A percentile compares a stretch with the other conserved stretches of the same genome.
phyloP scores from a whole-genome alignment of 1,140 invertebrate genomes.

The Drosophila nannoptera region DNA sequence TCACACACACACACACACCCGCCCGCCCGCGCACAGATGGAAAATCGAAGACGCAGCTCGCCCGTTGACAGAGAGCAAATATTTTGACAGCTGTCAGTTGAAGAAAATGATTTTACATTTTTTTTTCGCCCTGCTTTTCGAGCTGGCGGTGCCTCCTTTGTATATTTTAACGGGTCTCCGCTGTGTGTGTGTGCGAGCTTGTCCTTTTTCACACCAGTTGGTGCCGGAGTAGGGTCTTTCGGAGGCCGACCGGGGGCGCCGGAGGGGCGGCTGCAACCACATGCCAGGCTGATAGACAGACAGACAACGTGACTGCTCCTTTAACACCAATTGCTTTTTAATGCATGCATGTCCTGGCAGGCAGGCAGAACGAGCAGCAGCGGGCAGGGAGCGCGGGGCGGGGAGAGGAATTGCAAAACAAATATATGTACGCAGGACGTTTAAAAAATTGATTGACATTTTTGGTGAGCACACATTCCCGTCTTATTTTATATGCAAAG shows the following conservation, averaged over 20 bases:
- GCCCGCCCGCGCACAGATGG: conserved; percentile 10
- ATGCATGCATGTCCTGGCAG: conserved; percentile 67
- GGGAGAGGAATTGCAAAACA: conserved; percentile 11
- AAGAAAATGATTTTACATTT: conserved; percentile 76
- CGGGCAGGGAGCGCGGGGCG: background rate
- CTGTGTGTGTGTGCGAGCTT: conserved; percentile 15
- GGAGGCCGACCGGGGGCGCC: too few species aligned
- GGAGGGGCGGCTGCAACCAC: conserved; percentile 19
- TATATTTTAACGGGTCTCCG: conserved; percentile 31
- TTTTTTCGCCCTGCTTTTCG: conserved; percentile 36
- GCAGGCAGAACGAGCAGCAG: conserved; percentile 4
- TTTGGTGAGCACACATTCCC: conserved; percentile 75
- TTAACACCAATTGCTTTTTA: conserved; percentile 78
- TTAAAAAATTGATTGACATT: conserved; percentile 75
- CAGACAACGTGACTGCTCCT: conserved; percentile 70
- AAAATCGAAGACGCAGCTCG: conserved; percentile 46
- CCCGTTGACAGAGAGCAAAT: conserved; percentile 68
- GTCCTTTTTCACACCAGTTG: conserved; percentile 32
- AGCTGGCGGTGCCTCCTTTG: conserved; percentile 19
- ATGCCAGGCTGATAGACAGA: conserved; percentile 52
- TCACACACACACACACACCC: conserved; percentile 9
- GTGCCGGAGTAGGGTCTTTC: conserved; percentile 28
- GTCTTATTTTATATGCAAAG: conserved; percentile 75
- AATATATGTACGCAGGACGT: conserved; percentile 46
- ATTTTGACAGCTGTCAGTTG: conserved; percentile 77